phyloP scores from a whole-genome alignment of 2,113 vertebrate species.

The Cinclus cinclus region DNA sequence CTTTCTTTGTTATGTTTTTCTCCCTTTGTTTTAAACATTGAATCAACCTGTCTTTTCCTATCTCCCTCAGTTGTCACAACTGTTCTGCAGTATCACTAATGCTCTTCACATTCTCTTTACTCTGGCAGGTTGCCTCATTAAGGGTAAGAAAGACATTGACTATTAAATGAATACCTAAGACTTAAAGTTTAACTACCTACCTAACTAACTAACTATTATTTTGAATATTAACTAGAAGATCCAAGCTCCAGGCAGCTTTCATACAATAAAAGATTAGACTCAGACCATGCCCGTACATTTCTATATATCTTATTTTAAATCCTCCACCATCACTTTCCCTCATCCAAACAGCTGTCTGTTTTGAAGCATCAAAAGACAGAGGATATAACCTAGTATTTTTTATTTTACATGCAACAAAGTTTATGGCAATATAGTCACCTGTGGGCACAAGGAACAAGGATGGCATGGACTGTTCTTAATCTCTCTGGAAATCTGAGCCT shows the following conservation, averaged over 20 bases:
- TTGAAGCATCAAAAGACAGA: neutral
- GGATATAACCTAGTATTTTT: neutral
- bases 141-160: neutral
- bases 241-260: neutral
- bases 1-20: constrained; percentile 24
- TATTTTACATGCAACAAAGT: neutral
- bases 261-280: neutral
- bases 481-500: neutral
- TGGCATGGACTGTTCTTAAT: neutral
- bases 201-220: neutral
- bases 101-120: neutral
- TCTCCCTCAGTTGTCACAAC: constrained; percentile 23
- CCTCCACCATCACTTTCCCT: neutral
- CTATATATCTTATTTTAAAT: neutral
- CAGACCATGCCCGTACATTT: neutral
- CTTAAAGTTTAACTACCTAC: neutral
- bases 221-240: neutral
- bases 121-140: constrained; percentile 21
- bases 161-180: neutral
- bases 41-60: constrained; percentile 21
- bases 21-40: constrained; percentile 15
- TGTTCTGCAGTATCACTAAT: neutral
- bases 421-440: neutral
- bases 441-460: neutral
- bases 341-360: neutral